Conservation (phyloP, 2,888 invertebrate genomes). For the Miltochrista miniata region DNA sequence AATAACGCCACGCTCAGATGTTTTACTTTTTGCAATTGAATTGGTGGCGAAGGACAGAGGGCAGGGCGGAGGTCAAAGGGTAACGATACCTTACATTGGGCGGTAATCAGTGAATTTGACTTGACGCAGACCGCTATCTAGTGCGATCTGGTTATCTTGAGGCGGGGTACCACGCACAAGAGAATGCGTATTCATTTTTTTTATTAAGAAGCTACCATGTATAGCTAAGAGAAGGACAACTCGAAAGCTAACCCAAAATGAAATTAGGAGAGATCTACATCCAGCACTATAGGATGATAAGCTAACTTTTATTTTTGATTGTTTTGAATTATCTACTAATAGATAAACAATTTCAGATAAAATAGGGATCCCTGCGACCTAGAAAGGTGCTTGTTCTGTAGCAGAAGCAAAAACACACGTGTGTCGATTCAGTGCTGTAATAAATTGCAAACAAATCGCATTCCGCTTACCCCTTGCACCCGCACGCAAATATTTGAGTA, state of each 20-base stretch:
- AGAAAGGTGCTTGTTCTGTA: too few species aligned
- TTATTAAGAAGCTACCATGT: neutral
- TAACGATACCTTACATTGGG: constrained; percentile 16
- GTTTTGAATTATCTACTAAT: too few species aligned
- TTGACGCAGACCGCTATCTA: constrained; percentile 5
- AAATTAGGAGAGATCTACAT: too few species aligned
- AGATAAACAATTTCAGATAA: too few species aligned
- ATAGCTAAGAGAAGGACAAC: too few species aligned
- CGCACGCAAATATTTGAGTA: constrained; percentile 28
- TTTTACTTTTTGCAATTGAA: neutral
- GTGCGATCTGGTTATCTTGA: constrained; percentile 5
- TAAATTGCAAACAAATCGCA: neutral
- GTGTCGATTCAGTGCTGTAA: neutral
- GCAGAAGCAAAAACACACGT: too few species aligned
- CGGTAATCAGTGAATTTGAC: constrained; percentile 30
- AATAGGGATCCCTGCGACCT: too few species aligned
- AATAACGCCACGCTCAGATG: too few species aligned
- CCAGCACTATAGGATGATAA: too few species aligned
- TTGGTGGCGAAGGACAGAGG: neutral
- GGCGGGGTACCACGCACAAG: constrained; percentile 4
- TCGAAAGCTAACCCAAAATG: too few species aligned
- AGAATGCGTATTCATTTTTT: neutral
- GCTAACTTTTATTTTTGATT: too few species aligned
- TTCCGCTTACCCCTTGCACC: neutral
- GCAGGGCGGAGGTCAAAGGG: constrained; percentile 8